Evolutionary conservation across 2,113 vertebrate genomes (phyloP), one percentile per base, ranked within the genome.

Genomic region (Camelus dromedarius): DNA sequence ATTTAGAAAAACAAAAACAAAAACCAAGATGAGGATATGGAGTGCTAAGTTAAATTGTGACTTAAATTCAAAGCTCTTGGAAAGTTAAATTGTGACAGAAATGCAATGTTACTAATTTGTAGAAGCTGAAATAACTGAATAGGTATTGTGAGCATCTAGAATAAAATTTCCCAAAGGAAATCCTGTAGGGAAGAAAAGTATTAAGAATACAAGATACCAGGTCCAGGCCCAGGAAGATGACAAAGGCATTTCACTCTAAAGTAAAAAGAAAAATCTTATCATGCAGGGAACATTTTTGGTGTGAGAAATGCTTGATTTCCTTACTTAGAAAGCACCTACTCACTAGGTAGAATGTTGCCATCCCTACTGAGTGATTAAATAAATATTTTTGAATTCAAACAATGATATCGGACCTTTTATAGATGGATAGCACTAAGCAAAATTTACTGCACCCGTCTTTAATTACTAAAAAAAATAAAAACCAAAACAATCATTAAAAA

Each of bases 131-230:
- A 94, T 88, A 81, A 88, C 89, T 76, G 66, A 73, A 56, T 24
- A 88, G 62, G 38, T 85, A 81, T 42, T 64, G 10, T 46, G 35
- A 80, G 4, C 32, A 38, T 30, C 42, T 20, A 7, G 42, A 80
- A 52, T 80, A 94, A 93, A 92, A 84, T 73, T 77, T 93, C 70
- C 54, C 91, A 93, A 84, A 88, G 64, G 66, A 95, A 92, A 96
- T 92, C 26, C 50, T 67, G 16, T 26, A 62, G 42, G 30, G 9
- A 66, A 90, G 70, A 95, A 79, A 84, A 86, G 30, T 93, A 95
- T 20, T 60, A 91, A 69, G 8, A 52, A 69, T 84, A 88, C 92
- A 88, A 70, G 42, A 87, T 50, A 77, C 2, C 20, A 77, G 46
- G 42, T 54, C 5, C 8, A 22, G 48, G 11, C 38, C 64, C 54